Evolutionary conservation across 30 jellyfish, hydroid and myxozoan species (phyloP).

Genomic region (Sanderia malayensis): DNA sequence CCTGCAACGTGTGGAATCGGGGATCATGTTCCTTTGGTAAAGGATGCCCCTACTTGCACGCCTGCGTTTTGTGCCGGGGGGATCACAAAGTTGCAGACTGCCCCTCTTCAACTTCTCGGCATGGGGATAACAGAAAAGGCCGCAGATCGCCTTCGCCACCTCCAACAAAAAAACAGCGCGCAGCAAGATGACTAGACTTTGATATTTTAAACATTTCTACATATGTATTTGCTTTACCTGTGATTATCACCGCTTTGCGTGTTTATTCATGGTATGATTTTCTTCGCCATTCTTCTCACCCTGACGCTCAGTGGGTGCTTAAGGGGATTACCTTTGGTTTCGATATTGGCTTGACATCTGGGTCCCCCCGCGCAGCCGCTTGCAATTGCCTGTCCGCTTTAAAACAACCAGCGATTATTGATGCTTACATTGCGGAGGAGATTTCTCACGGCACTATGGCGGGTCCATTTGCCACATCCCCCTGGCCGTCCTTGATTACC

Average conservation of each 20-base stretch:
- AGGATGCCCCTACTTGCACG: not conserved
- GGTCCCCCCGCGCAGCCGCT: slow-evolving; percentile 25
- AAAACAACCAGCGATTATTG: slow-evolving; percentile 37
- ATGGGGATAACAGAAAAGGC: no score
- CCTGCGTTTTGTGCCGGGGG: not conserved
- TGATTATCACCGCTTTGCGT: no score
- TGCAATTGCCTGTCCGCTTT: slow-evolving; percentile 51
- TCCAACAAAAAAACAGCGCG: not conserved
- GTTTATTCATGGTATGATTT: no score
- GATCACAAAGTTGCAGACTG: not conserved
- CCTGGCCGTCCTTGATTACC: no score
- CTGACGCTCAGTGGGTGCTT: slow-evolving; percentile 12
- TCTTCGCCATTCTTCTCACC: no score
- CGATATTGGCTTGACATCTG: no score
- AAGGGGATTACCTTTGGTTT: slow-evolving; percentile 13
- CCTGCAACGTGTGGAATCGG: not conserved
- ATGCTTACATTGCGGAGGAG: slow-evolving; percentile 19
- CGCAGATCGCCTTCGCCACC: not conserved
- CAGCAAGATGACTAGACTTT: no score
- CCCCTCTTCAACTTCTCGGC: not conserved
- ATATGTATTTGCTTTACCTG: no score
- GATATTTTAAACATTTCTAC: no score
- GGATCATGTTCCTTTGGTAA: not conserved
- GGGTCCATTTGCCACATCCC: no score
- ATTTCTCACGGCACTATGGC: no score